Evolutionary conservation across 2,888 invertebrate species (phyloP).

Genomic region (Dasypolia templi): DNA sequence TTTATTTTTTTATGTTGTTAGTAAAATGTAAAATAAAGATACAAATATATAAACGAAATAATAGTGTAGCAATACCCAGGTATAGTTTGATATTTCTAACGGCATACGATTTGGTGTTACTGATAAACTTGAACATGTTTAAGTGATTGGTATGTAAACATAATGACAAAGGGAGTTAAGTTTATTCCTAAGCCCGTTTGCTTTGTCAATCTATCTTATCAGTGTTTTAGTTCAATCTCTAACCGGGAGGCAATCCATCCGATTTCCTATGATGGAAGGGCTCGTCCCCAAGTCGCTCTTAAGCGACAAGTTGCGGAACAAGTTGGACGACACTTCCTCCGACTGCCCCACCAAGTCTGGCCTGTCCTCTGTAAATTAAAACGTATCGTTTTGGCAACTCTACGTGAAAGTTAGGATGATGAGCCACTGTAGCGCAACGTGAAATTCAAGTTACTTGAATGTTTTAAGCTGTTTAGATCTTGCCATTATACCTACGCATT

Average conservation of each 20-base stretch:
- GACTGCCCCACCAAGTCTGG: constrained; percentile 73
- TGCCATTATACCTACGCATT: neutral
- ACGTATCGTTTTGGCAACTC: constrained; percentile 53
- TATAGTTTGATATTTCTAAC: constrained; percentile 2
- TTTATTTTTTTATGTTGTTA: no score
- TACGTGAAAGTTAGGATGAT: constrained; percentile 12
- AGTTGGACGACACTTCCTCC: constrained; percentile 64
- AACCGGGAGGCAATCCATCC: constrained; percentile 60
- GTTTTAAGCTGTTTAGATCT: neutral
- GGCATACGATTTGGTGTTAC: neutral
- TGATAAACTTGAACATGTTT: no score
- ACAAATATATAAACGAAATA: no score
- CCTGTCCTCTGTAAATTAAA: constrained; percentile 80
- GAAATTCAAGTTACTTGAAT: no score
- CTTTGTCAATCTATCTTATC: neutral
- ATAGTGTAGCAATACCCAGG: neutral
- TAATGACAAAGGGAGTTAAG: neutral
- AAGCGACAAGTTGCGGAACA: constrained; percentile 77
- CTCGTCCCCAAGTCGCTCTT: constrained; percentile 67
- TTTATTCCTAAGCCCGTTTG: neutral
- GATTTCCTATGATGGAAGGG: constrained; percentile 73
- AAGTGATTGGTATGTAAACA: no score
- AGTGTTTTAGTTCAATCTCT: constrained; percentile 4
- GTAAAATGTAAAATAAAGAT: no score
- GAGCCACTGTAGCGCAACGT: constrained; percentile 31